phyloP scores from a whole-genome alignment of 2,888 invertebrate genomes.

The Glaucopsyche alexis region DNA sequence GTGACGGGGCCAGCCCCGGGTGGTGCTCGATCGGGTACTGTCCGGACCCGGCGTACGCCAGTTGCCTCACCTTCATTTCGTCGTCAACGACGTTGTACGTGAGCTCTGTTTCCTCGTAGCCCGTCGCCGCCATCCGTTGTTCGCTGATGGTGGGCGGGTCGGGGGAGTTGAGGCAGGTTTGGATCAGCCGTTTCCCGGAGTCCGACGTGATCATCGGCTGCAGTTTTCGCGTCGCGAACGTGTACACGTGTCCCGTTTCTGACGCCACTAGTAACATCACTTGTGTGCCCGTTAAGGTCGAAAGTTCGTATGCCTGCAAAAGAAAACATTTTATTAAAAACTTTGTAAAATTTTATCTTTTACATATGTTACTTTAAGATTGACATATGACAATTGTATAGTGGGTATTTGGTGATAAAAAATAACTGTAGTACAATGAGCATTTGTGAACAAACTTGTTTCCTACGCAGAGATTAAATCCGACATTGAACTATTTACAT shows the following conservation, averaged over 20 bases:
- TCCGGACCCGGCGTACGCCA: constrained; percentile 90
- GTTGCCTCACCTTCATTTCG: constrained; percentile 98
- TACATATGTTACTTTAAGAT: neutral
- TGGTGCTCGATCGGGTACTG: constrained; percentile 85
- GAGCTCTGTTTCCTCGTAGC: constrained; percentile 99
- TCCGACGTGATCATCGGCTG: constrained; percentile 99
- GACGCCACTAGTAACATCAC: constrained; percentile 99
- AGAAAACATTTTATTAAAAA: constrained; percentile 36
- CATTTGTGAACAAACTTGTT: constrained; percentile 44
- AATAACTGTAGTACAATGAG: constrained; percentile 37
- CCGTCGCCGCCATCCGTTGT: constrained; percentile 98
- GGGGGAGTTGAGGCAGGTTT: constrained; percentile 98
- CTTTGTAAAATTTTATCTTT: neutral
- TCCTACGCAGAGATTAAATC: constrained; percentile 22
- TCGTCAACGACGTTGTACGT: constrained; percentile 97
- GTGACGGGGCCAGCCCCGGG: constrained; percentile 82
- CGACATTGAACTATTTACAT: constrained; percentile 26
- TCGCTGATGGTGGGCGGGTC: constrained; percentile 93
- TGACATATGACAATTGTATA: neutral
- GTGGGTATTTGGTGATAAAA: neutral
- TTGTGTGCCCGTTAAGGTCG: constrained; percentile 99
- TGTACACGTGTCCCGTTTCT: constrained; percentile 99
- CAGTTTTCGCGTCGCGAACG: constrained; percentile 98
- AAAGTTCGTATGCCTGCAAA: constrained; percentile 97
- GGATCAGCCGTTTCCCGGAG: constrained; percentile 97